A percentile compares a stretch with the other conserved stretches of the same genome.
These are phyloP conservation scores for Dolichoris vasculosae DNA, from an alignment of 1,140 invertebrate species.

Conservation along the genomic window DNA sequence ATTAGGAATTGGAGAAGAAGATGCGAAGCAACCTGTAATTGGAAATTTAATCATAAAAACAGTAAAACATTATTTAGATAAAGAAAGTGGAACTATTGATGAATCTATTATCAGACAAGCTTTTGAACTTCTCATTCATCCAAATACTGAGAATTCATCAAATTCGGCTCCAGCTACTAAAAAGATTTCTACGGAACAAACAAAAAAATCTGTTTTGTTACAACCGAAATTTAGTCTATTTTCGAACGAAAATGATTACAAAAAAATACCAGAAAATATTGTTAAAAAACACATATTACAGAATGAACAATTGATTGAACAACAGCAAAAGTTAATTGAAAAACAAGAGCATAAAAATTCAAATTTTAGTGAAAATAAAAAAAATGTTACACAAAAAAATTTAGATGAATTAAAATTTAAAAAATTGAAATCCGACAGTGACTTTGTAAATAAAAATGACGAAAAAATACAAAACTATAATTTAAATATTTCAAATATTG, in stretches of 20 bases:
- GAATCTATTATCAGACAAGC: constrained; percentile 56
- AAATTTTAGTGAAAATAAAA: not conserved
- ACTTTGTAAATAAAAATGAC: not conserved
- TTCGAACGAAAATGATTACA: not conserved
- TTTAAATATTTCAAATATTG: not conserved
- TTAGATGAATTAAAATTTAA: not conserved
- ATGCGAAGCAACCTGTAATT: constrained; percentile 50
- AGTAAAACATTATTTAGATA: constrained; percentile 54
- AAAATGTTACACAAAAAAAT: not conserved
- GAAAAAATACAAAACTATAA: not conserved
- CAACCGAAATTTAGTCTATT: not conserved
- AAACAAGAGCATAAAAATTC: not conserved
- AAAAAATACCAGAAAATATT: not conserved
- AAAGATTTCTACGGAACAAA: not conserved
- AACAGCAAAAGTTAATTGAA: not conserved
- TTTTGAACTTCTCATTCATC: constrained; percentile 55
- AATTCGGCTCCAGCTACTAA: not conserved
- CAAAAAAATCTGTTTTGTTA: not conserved
- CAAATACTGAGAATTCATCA: constrained; percentile 5
- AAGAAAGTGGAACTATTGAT: constrained; percentile 49
- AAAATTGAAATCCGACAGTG: not conserved
- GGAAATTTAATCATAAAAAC: constrained; percentile 64
- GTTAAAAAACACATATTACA: constrained; percentile 3
- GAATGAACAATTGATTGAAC: not conserved
- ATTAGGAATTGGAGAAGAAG: constrained; percentile 55